Base-by-base conservation (phyloP, 2,888 invertebrate species). In the Apamea anceps region DNA sequence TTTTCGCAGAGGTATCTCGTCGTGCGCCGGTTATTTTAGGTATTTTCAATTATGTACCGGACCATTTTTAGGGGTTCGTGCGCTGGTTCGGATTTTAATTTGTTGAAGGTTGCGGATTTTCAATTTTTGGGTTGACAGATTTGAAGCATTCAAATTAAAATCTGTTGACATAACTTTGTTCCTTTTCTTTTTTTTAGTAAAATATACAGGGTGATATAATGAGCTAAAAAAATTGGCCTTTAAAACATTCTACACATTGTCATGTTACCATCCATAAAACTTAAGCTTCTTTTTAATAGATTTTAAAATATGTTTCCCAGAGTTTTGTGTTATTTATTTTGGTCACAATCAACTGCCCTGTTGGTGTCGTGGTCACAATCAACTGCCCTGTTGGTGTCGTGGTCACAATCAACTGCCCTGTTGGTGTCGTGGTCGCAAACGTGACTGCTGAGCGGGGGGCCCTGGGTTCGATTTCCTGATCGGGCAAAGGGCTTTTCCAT, bases 11-110 rank as follows among this genome's bases (percentile, higher is more conserved):
- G 93, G 93, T 93, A 91, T 90, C 84, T 86, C 82, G 81, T 84
- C 80, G 77, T 86, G 81, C 88, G 83, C 70, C 81, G 84, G 95
- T 93, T 94, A 96, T 96, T 95, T 95, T 95, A 95, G 95, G 95
- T 94, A 96, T 96, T 96, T 96, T 94, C 95, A 96, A 96, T 96
- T 95, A 96, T 93, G 92, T 92, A 91, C 86, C 86, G 82, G 89
- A 85, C 87, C 77, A 81, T 81, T 80, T 89, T 86, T 81, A 72
- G 81, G 80, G 81, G 54, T 72, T 84, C 74, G 67, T 78, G 37
- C 13, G 67, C 1, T 48, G 42, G 8, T n/a, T 32, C 6, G 18
- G 10, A 42, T 51, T 81, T 72, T 60, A 21, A 66, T 67, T 63
- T 54, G 2, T 45, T 54, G 1, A 42, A 32, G n/a, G n/a, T 45